phyloP scores from a whole-genome alignment of 2,113 vertebrate species.

The Pterophyllum scalare region DNA sequence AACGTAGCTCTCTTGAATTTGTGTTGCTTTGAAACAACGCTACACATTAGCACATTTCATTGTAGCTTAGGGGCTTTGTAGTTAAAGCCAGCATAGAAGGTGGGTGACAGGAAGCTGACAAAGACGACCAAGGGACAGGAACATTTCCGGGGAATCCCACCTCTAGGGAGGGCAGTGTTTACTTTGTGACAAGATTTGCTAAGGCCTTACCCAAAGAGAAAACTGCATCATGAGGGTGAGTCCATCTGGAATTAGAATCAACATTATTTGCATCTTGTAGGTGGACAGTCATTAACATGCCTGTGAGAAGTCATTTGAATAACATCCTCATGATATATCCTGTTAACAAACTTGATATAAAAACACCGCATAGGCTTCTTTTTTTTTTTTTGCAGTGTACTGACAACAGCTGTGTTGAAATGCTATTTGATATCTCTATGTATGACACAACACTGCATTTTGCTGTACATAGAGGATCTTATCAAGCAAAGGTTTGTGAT shows the following conservation, averaged over 20 bases:
- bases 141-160: constrained; percentile 19
- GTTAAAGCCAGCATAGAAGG: constrained; percentile 9
- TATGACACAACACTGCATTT: not conserved
- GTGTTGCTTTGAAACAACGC: not conserved
- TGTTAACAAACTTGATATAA: not conserved
- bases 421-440: not conserved
- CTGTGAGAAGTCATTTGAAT: not conserved
- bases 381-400: not conserved
- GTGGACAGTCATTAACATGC: not conserved
- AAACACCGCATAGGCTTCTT: not conserved
- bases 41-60: constrained; percentile 1
- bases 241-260: constrained; percentile 21
- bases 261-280: not conserved
- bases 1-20: constrained; percentile 33
- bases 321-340: not conserved
- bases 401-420: not conserved
- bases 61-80: not conserved
- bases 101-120: constrained; percentile 3
- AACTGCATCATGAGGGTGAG: constrained; percentile 75
- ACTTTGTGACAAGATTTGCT: constrained; percentile 7
- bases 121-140: constrained; percentile 6
- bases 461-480: not conserved
- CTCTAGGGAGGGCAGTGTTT: constrained; percentile 22
- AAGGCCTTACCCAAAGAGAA: constrained; percentile 13
- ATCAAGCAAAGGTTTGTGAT: not conserved